Conservation (phyloP, 1,140 invertebrate species). For the Bombyx mandarina region DNA sequence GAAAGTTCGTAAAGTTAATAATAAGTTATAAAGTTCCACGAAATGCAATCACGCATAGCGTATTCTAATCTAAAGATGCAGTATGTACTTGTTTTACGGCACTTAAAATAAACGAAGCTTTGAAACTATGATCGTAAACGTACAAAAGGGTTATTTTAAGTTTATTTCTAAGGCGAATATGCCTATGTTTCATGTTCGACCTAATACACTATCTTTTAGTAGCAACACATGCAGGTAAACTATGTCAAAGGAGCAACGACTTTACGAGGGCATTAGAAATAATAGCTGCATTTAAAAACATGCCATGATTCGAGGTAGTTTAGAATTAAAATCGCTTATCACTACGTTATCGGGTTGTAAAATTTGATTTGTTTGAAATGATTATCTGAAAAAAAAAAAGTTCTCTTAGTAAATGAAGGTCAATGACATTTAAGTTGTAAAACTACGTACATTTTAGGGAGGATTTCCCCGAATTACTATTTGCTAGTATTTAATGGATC, state of each 20-base stretch:
- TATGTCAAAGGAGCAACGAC: slow-evolving; percentile 19
- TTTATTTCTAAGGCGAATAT: background rate
- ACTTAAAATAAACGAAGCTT: too few species aligned
- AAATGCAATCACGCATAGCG: too few species aligned
- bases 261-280: slow-evolving; percentile 6
- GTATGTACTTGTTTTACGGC: too few species aligned
- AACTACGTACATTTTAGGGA: background rate
- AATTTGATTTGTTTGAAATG: slow-evolving; percentile 4
- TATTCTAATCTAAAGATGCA: too few species aligned
- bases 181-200: background rate
- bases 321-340: too few species aligned
- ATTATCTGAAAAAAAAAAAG: background rate
- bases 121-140: too few species aligned
- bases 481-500: background rate
- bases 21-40: too few species aligned
- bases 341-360: slow-evolving; percentile 3
- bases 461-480: background rate
- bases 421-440: slow-evolving; percentile 14
- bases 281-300: background rate
- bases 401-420: slow-evolving; percentile 24
- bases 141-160: background rate
- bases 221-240: slow-evolving; percentile 9
- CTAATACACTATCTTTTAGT: background rate
- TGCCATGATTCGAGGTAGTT: too few species aligned
- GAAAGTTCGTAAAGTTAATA: too few species aligned